Percentiles rank a stretch among this genome's conserved stretches.
phyloP scores from a whole-genome alignment of 1,140 invertebrate genomes.

The Diabrotica virgifera region DNA sequence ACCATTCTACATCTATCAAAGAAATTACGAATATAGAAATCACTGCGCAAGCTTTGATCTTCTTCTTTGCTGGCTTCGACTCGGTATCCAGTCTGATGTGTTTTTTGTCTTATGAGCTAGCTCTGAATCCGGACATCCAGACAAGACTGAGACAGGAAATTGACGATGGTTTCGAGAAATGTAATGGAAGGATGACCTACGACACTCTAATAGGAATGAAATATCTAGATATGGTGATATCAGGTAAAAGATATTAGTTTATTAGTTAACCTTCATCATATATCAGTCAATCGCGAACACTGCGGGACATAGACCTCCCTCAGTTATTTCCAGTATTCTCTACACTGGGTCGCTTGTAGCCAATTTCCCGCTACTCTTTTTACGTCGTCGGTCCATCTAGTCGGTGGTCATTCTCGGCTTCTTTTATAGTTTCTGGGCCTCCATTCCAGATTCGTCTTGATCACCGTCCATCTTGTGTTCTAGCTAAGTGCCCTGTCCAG shows the following conservation, averaged over 20 bases:
- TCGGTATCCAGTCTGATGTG: constrained; percentile 45
- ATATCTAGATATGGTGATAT: constrained; percentile 61
- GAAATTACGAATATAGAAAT: constrained; percentile 58
- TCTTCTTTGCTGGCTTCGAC: constrained; percentile 46
- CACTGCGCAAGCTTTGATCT: constrained; percentile 58
- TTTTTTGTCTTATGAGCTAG: constrained; percentile 51
- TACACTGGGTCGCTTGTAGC: too few species aligned
- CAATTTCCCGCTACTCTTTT: too few species aligned
- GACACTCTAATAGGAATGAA: constrained; percentile 58
- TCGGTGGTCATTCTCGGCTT: too few species aligned
- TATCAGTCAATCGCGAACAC: too few species aligned
- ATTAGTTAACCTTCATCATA: too few species aligned
- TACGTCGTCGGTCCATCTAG: too few species aligned
- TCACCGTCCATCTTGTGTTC: too few species aligned
- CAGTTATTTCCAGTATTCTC: too few species aligned
- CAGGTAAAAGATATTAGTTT: constrained; percentile 38
- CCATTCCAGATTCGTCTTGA: too few species aligned
- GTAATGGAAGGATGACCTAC: constrained; percentile 48
- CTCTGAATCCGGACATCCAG: constrained; percentile 50
- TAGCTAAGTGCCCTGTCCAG: too few species aligned
- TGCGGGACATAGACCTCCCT: too few species aligned
- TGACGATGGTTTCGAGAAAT: constrained; percentile 20
- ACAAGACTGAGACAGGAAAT: constrained; percentile 38
- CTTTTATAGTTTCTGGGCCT: too few species aligned
- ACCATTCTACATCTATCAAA: neutral